Evolutionary conservation across 2,113 vertebrate genomes (phyloP).

Genomic region (Pogona vitticeps): DNA sequence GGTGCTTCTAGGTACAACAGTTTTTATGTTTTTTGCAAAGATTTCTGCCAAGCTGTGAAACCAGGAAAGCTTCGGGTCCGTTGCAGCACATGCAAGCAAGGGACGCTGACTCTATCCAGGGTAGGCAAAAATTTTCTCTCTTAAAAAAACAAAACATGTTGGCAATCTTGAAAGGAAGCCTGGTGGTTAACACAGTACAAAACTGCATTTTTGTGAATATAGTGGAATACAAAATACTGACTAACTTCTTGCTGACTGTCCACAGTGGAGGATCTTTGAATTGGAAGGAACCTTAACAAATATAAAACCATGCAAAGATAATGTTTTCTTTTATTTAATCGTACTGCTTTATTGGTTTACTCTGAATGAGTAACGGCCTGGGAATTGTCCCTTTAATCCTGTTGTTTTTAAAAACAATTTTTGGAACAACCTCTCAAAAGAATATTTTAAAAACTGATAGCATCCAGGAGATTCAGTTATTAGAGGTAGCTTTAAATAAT

Average conservation of each 20-base stretch:
- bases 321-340: neutral
- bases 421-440: neutral
- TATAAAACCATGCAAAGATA: neutral
- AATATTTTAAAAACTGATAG: too few species aligned
- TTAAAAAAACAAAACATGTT: neutral
- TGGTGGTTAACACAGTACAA: neutral
- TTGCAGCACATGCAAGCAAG: conserved; percentile 83
- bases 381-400: neutral
- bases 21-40: conserved; percentile 92
- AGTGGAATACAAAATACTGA: neutral
- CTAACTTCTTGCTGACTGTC: neutral
- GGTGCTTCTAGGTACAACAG: conserved; percentile 76
- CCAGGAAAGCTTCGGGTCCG: conserved; percentile 89
- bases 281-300: neutral
- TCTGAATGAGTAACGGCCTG: neutral
- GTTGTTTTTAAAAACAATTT: neutral
- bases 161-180: neutral
- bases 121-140: conserved; percentile 71
- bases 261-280: too few species aligned
- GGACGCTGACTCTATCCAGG: conserved; percentile 83
- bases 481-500: too few species aligned
- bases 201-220: neutral
- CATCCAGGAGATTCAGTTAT: too few species aligned
- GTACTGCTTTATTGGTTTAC: neutral
- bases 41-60: conserved; percentile 78